Base-by-base conservation (phyloP, 2,888 invertebrate species). In the Chymomyza caudatula region DNA sequence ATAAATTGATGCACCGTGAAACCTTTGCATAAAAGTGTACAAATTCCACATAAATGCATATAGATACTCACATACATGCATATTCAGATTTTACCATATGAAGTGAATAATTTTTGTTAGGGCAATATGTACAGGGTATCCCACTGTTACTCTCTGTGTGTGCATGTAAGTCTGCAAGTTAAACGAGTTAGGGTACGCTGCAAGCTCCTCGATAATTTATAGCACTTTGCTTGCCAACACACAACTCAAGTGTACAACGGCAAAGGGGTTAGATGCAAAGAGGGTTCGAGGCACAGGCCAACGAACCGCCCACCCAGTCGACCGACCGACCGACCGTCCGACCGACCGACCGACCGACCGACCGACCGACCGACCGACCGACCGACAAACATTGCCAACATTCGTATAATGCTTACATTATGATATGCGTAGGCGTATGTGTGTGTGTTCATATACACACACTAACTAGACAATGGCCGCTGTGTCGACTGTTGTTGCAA, bases 141-240 rank as follows among this genome's bases (percentile, higher is more conserved):
- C 25, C 25, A 25, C 6, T 25, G 25, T 25, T 29, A 52, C 17
- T 22, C 19, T 17, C 8, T 20, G 23, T 6, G 19, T 4, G 3
- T 13, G 57, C 4, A 6, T 25, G 4, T 25, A 6, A 52, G 52
- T 11, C 1, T n/a, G n/a, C n/a, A n/a, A n/a, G 25, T 29, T 22
- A 43, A 25, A 15, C 15, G 54, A 63, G 29, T 23, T 22, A 47
- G 13, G 42, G 53, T 61, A 67, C 63, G 76, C 68, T 78, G 54
- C 69, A 70, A 78, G 79, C 83, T 82, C 71, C 81, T 83, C 71
- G 84, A 83, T 81, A 80, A 83, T 81, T 81, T 77, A 81, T 81
- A 73, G 74, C 73, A 76, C 77, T 77, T 76, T 71, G 71, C 70
- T 73, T 69, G 76, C 76, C 68, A 69, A 69, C 69, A 69, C 60